Base-by-base conservation (phyloP, 92 coral and sea anemone species). In the Zoanthus sociatus region DNA sequence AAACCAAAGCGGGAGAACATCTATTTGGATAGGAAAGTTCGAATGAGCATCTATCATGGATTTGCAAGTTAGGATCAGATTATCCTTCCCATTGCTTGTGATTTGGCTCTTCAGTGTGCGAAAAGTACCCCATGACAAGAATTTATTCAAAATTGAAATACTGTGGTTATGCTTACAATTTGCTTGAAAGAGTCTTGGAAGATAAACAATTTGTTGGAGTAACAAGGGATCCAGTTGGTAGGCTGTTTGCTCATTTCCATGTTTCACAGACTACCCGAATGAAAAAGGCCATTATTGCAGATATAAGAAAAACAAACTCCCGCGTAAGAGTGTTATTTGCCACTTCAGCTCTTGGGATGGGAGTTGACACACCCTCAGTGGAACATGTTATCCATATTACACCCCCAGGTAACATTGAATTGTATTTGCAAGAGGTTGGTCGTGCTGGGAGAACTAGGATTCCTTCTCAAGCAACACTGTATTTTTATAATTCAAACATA, bases 401-500 rank as follows among this genome's bases (percentile, higher is more conserved):
- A 26, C 26, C 26, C 26, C 26, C 26, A 26, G 0, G 26, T 0
- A 26, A 26, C 26, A 26, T 26, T 26, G 26, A 26, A 26, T 26
- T 0, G 26, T 26, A 26, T 26, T 0, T 26, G 26, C 26, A 26
- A 26, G 26, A 26, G 26, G 26, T 0, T 26, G 26, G 26, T 26
- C 0, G 26, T 26, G 26, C 26, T 26, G 0, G 26, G 26, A 58
- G 92, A 2, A 83, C 78, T 74, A 89, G 95, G 31, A 70, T 47
- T 13, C 87, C 77, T 68, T 86, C 90, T 54, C 48, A 60, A 51
- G 93, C 90, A 18, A 84, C 88, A 58, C 89, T 93, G 10, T 73
- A 88, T 54, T 90, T 73, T 78, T 90, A 90, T 64, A 93, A 90
- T 20, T 84, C 93, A 20, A 93, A 90, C 82, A 89, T 86, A 44